A percentile compares a stretch with the other conserved stretches of the same genome.
Conservation (phyloP, 92 coral and sea anemone genomes). For the Scolanthus callimorphus region DNA sequence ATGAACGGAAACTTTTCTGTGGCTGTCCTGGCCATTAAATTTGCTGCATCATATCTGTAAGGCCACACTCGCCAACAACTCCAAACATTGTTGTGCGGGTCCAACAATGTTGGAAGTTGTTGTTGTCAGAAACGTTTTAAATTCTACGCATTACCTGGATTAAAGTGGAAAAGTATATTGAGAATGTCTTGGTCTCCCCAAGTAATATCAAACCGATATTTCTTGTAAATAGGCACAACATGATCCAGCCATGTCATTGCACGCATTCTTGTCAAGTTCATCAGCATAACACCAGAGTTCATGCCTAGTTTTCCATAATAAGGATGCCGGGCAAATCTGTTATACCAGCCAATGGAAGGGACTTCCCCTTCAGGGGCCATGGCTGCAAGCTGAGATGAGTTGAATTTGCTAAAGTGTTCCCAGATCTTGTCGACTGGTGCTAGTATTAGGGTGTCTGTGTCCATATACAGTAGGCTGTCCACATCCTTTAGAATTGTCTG, state of each 20-base stretch:
- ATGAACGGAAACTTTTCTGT: too few relatives aligned
- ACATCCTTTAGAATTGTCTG: constrained; percentile 58
- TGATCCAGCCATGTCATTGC: constrained; percentile 54
- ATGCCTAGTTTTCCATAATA: constrained; percentile 87
- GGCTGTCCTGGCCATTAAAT: too few relatives aligned
- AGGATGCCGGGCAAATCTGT: constrained; percentile 89
- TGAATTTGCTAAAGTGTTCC: constrained; percentile 71
- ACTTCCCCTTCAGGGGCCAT: constrained; percentile 86
- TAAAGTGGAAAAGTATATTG: constrained; percentile 74
- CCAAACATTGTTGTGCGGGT: too few relatives aligned
- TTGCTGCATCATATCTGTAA: too few relatives aligned
- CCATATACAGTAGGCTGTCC: constrained; percentile 85
- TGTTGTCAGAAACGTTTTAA: too few relatives aligned
- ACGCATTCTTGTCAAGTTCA: constrained; percentile 88
- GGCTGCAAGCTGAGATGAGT: constrained; percentile 73
- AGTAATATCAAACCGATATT: constrained; percentile 65
- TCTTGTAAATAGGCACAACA: constrained; percentile 56
- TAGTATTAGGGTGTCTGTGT: constrained; percentile 76
- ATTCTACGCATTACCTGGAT: constrained; percentile 74
- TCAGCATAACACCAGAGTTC: constrained; percentile 96
- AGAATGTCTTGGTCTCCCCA: constrained; percentile 98
- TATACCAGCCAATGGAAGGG: constrained; percentile 70
- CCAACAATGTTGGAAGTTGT: too few relatives aligned
- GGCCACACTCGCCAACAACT: too few relatives aligned
- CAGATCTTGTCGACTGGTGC: constrained; percentile 85